Evolutionary conservation across 2,113 vertebrate genomes (phyloP).

Genomic region (Steatornis caripensis): DNA sequence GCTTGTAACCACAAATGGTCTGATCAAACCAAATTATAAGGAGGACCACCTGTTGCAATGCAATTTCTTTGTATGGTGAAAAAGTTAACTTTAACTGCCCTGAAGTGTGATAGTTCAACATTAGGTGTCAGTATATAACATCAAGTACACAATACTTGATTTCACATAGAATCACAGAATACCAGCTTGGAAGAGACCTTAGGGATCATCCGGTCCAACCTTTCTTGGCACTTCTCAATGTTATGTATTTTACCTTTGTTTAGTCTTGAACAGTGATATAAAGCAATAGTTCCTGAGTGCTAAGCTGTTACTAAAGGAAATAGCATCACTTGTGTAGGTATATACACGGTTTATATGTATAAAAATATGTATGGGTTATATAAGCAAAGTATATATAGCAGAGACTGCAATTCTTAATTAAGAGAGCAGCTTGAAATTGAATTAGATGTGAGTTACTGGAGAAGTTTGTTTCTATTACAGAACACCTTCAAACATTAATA

Average conservation of each 20-base stretch:
- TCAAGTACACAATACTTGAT: neutral
- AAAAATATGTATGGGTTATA: neutral
- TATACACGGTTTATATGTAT: neutral
- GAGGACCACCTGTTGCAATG: neutral
- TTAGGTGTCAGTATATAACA: neutral
- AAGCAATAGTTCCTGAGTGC: neutral
- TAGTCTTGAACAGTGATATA: neutral
- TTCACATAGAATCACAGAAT: neutral
- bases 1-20: neutral
- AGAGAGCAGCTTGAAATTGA: neutral
- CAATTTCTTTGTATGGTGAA: neutral
- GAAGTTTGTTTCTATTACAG: neutral
- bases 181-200: too few species aligned
- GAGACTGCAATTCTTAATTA: neutral
- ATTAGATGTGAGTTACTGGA: neutral
- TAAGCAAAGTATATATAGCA: neutral
- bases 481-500: neutral
- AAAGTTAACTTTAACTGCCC: rapidly evolving
- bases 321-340: neutral
- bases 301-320: neutral
- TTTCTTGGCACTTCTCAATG: neutral
- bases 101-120: neutral
- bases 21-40: neutral
- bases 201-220: too few species aligned
- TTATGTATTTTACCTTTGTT: neutral